These are phyloP conservation scores for Protonibea diacanthus DNA, from an alignment of 2,797 vertebrate species.

Conservation along the genomic window DNA sequence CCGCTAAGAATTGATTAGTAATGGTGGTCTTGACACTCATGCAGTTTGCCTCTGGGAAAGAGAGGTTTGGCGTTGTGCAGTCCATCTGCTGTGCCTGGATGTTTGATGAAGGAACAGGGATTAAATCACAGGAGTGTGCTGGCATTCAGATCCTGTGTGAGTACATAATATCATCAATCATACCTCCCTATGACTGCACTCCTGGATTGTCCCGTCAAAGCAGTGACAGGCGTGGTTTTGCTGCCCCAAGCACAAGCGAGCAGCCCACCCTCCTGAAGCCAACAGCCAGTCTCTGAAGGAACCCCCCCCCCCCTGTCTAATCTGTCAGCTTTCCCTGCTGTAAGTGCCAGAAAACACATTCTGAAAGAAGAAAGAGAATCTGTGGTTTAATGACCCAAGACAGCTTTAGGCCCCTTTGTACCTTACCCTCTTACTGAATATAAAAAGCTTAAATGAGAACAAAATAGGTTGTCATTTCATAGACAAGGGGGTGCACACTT, in stretches of 20 bases:
- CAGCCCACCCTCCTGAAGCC: conserved; percentile 75
- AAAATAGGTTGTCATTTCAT: conserved; percentile 76
- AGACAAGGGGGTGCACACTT: conserved; percentile 51
- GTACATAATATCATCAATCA: conserved; percentile 87
- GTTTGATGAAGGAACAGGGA: conserved; percentile 77
- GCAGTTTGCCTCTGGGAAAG: conserved; percentile 40
- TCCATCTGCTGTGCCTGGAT: conserved; percentile 68
- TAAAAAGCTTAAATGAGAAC: conserved; percentile 80
- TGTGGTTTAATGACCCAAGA: conserved; percentile 81
- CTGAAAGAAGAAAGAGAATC: conserved; percentile 74
- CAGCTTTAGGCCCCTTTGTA: conserved; percentile 74
- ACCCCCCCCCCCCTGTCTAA: conserved; percentile 68
- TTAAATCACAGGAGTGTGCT: conserved; percentile 81
- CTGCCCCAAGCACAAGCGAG: conserved; percentile 73
- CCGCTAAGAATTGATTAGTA: conserved; percentile 54
- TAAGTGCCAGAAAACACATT: conserved; percentile 77
- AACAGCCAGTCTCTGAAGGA: conserved; percentile 71
- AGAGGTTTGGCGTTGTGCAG: conserved; percentile 35
- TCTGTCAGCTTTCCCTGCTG: conserved; percentile 78
- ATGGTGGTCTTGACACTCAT: conserved; percentile 42
- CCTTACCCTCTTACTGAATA: conserved; percentile 74
- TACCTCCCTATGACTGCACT: conserved; percentile 68
- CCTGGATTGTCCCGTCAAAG: conserved; percentile 76
- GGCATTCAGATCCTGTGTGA: conserved; percentile 79
- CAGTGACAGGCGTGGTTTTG: conserved; percentile 77